Evolutionary conservation across 2,113 vertebrate genomes (phyloP), one percentile per base, ranked within the genome.

Genomic region (Thymallus thymallus): DNA sequence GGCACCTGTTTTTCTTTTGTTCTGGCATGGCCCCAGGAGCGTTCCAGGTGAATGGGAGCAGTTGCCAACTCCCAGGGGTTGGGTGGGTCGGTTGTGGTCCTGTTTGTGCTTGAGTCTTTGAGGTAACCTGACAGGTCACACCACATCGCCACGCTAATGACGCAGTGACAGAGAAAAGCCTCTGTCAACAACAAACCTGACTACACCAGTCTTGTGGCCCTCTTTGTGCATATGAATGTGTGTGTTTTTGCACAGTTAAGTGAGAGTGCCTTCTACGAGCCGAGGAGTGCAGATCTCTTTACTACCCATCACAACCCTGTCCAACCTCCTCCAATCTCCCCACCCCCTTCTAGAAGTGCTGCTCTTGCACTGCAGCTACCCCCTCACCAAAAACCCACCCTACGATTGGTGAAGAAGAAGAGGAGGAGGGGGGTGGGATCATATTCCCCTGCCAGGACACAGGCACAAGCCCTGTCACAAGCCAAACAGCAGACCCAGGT

Each of bases 291-390:
- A 76, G 85, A 82, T 86, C 85, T 75, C 75, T 68, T 72, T 55
- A 56, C 77, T 4, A n/a, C 79, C 84, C 82, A 69, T 29, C 72
- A 63, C 80, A 69, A 13, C 45, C 58, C n/a, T 67, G 5, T 41
- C 14, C 29, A n/a, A 18, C 41, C 41, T 46, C n/a, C 67, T 60
- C 45, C 18, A 41, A 22, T 60, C 55, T 14, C 77, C 70, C 61
- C 78, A 69, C 78, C 84, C 76, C 83, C 83, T 80, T 78, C 56
- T 72, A 85, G 85, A 88, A 91, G 84, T 89, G 88, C 91, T 92
- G 88, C 84, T 86, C 87, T 92, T 85, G 90, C 88, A 88, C 74
- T 88, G 80, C 86, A 77, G 75, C 79, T 46, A 32, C 68, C 75
- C 76, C 68, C 77, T 79, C 45, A 65, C 77, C 75, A 77, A 77